Percentiles rank a stretch among this genome's conserved stretches.
Evolutionary conservation across 1,140 invertebrate species (phyloP).

Genomic region (Sycobia sp.): DNA sequence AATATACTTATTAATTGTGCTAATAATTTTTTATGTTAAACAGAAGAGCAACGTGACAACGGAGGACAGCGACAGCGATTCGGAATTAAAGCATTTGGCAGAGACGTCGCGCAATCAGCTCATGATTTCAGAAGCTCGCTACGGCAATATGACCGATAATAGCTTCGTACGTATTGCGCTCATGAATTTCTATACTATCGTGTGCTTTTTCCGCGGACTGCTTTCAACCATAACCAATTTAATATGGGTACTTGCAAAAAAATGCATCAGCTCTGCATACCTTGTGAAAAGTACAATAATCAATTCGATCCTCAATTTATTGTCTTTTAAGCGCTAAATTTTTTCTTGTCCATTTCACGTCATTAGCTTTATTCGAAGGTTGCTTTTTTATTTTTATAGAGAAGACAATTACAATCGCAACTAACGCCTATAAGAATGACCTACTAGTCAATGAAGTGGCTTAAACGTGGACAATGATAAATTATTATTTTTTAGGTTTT

Average conservation of each 20-base stretch:
- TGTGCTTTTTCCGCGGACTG: not conserved
- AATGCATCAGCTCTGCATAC: too few relatives aligned
- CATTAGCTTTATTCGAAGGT: too few relatives aligned
- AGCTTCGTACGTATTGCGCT: conserved; percentile 62
- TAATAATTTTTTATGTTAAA: conserved; percentile 9
- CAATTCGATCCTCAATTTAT: too few relatives aligned
- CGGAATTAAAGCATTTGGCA: conserved; percentile 66
- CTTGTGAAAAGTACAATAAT: too few relatives aligned
- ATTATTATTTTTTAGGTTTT: conserved; percentile 18
- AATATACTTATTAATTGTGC: not conserved
- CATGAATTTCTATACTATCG: not conserved
- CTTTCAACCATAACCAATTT: too few relatives aligned
- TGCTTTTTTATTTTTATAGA: too few relatives aligned
- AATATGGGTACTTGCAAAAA: too few relatives aligned
- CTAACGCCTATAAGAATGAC: not conserved
- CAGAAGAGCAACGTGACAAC: conserved; percentile 43
- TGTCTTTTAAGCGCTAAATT: too few relatives aligned
- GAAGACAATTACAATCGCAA: not conserved
- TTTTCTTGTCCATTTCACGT: too few relatives aligned
- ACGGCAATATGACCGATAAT: conserved; percentile 50
- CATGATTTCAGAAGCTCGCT: conserved; percentile 63
- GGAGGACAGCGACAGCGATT: conserved; percentile 57
- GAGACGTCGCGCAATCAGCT: conserved; percentile 65
- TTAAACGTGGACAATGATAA: not conserved
- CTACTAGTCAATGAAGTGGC: conserved; percentile 18